Base-by-base conservation (phyloP, 2,888 invertebrate species). In the Sympetrum striolatum region DNA sequence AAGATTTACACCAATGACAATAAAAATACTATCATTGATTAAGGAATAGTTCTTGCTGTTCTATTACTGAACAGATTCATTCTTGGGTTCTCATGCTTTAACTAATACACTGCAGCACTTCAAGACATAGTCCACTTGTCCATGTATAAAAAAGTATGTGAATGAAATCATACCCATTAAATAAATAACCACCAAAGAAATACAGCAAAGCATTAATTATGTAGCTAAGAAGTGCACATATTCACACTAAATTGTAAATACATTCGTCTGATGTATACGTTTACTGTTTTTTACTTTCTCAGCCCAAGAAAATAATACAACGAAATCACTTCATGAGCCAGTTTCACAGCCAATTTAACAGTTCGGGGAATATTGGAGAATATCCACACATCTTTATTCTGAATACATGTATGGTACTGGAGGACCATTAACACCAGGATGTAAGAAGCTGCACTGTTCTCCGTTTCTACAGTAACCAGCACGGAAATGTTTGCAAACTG, bases 401-500 rank as follows among this genome's bases (percentile, higher is more conserved):
- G 86, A 37, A 58, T 80, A 91, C 90, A 90, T 81, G 37, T 90
- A 81, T 53, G 91, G 81, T 80, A 93, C 93, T 48, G 93, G 94
- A 48, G 96, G 95, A 92, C 95, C 95, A 93, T 96, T 96, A 35
- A 95, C 95, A 91, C 96, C 96, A 4, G 97, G 97, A 95, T 98
- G 98, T 92, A 97, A 94, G 93, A 97, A 98, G 90, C 96, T 96
- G 94, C 98, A 98, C 92, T 96, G 96, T 92, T 97, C 97, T 90
- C 97, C 97, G 93, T 97, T 96, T 90, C 97, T 95, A 94, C 98
- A 98, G 91, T 96, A 97, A 0, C 98, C 98, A 92, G 96, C 96
- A 92, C 96, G 96, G 93, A 97, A 97, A 93, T 97, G 97, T 93
- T 97, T 96, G 93, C 98, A 98, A 22, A 96, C 93, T 22, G 92